Conservation (phyloP, 2,888 invertebrate species). For the Thymelicus acteon region DNA sequence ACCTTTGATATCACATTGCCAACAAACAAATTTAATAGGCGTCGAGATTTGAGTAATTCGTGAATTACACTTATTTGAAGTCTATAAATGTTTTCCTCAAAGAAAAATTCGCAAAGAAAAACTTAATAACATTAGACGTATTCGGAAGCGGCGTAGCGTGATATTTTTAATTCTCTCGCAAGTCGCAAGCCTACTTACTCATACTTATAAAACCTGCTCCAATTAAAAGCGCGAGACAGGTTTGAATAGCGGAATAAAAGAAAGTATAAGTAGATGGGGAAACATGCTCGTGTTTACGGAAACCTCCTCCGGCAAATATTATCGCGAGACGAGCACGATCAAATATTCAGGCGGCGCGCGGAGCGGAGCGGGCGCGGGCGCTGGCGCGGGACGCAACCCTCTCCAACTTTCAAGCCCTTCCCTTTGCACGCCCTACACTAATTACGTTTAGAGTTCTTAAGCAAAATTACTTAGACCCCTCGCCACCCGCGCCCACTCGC, state of each 20-base stretch:
- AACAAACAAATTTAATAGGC: constrained; percentile 8
- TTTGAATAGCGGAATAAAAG: constrained; percentile 75
- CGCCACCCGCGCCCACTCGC: constrained; percentile 73
- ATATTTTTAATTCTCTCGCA: constrained; percentile 81
- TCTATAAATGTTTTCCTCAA: constrained; percentile 70
- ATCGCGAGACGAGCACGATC: constrained; percentile 83
- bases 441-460: constrained; percentile 89
- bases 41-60: constrained; percentile 17
- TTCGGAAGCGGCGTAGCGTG: constrained; percentile 73
- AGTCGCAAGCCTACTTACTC: constrained; percentile 78
- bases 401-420: constrained; percentile 86
- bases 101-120: constrained; percentile 73
- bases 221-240: constrained; percentile 81
- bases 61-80: constrained; percentile 51
- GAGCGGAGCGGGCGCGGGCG: constrained; percentile 49
- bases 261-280: constrained; percentile 77
- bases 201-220: constrained; percentile 68
- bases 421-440: constrained; percentile 87
- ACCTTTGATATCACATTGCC: constrained; percentile 2
- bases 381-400: constrained; percentile 83
- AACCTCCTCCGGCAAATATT: constrained; percentile 83
- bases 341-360: constrained; percentile 81
- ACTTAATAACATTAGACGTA: constrained; percentile 76
- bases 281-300: constrained; percentile 81
- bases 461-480: constrained; percentile 88